A percentile compares a stretch with the other conserved stretches of the same genome.
Evolutionary conservation across 64 coral and sea anemone genomes (phyloP).

Genomic region (Stichodactyla mertensii): DNA sequence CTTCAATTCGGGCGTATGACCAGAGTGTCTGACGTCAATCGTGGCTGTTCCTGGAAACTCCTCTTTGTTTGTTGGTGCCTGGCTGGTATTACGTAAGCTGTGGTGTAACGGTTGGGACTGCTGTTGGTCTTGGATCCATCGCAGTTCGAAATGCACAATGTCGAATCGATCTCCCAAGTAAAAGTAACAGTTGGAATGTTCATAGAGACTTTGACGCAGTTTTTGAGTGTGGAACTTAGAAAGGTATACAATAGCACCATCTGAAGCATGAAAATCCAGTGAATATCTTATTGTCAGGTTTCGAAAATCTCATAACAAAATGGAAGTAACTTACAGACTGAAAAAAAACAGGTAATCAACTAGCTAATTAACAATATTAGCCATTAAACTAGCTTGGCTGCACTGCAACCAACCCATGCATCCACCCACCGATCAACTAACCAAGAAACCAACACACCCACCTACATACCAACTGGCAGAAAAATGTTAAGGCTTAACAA

Average conservation of each 20-base stretch:
- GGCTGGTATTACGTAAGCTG: background rate
- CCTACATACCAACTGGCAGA: no score
- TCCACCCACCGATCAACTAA: no score
- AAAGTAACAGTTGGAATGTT: slow-evolving; percentile 61
- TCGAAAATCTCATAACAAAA: no score
- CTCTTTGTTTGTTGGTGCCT: background rate
- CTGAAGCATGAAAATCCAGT: background rate
- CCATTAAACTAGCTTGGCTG: no score
- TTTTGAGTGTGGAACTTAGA: slow-evolving; percentile 54
- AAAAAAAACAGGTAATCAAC: no score
- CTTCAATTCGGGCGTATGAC: slow-evolving; percentile 19
- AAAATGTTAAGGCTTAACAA: no score
- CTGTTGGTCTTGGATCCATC: slow-evolving; percentile 42
- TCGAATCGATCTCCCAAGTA: slow-evolving; percentile 67
- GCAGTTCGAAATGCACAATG: slow-evolving; percentile 71
- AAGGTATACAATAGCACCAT: slow-evolving; percentile 71
- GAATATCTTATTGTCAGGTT: background rate
- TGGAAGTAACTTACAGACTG: no score
- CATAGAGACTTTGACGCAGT: slow-evolving; percentile 49
- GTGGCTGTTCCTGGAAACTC: slow-evolving; percentile 24
- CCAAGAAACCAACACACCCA: no score
- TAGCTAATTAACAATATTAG: no score
- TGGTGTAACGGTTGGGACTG: background rate
- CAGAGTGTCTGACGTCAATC: slow-evolving; percentile 65
- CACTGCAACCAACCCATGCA: no score